phyloP scores from a whole-genome alignment of 2,888 invertebrate genomes.

The Cryptops parisi region DNA sequence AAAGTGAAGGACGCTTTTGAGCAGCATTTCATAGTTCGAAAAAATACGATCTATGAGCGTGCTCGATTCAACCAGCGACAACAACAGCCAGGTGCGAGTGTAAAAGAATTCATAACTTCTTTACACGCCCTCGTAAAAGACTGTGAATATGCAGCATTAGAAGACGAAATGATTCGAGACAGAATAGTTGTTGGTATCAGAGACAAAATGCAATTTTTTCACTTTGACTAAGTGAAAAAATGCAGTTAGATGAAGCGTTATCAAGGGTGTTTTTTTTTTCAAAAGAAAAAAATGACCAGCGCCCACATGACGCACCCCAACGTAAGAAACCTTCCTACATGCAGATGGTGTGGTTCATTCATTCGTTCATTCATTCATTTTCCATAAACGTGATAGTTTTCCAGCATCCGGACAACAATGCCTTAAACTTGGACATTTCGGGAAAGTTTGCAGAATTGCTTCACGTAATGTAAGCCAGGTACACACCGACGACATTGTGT shows the following conservation, averaged over 20 bases:
- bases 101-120: constrained; percentile 19
- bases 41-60: constrained; percentile 19
- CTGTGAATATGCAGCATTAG: constrained; percentile 18
- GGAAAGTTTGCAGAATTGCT: too few relatives aligned
- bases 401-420: too few relatives aligned
- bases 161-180: constrained; percentile 18
- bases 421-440: too few relatives aligned
- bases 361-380: too few relatives aligned
- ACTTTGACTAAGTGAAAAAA: constrained; percentile 17
- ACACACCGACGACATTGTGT: too few relatives aligned
- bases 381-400: too few relatives aligned
- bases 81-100: constrained; percentile 16
- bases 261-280: too few relatives aligned
- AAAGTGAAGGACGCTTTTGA: constrained; percentile 17
- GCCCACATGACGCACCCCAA: not conserved
- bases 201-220: too few relatives aligned
- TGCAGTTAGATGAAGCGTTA: constrained; percentile 13
- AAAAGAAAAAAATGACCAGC: not conserved
- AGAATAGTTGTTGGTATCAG: constrained; percentile 19
- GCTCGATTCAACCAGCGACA: constrained; percentile 18
- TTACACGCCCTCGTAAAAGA: constrained; percentile 17
- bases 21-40: constrained; percentile 16
- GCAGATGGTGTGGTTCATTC: too few relatives aligned
- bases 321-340: too few relatives aligned
- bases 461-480: too few relatives aligned